Base-by-base conservation (phyloP, 2,113 vertebrate genomes). In the Ammodytes dubius region DNA sequence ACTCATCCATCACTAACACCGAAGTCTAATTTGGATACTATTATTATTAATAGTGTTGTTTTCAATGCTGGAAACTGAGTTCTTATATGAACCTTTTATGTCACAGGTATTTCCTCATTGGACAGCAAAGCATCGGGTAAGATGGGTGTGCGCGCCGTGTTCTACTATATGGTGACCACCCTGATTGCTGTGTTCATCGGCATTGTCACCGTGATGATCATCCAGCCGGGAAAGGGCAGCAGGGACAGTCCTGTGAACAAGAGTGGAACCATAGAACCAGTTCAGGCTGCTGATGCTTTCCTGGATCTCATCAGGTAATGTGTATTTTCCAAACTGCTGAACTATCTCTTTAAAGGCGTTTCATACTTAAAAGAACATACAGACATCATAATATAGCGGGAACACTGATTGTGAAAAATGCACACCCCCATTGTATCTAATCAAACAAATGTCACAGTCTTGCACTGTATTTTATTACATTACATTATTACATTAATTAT, bases 121-220 rank as follows among this genome's bases (percentile, higher is more conserved):
- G 98, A 99, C 85, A 97, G 97, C 90, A 97, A 96, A 90, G 96
- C 97, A 0, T 98, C 98, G 0, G 97, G 98, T 60, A 96, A 97
- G 90, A 99, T 99, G 97, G 98, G 98, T 2, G 54, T 96, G 79
- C 92, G 96, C 0, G 98, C 98, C 4, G 96, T 99, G 0, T 87
- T 96, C 67, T 99, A 99, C 90, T 99, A 99, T 93, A 98, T 96
- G 95, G 95, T 97, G 87, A 99, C 98, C 67, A 99, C 98, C 0
- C 88, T 99, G 90, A 96, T 97, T 2, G 98, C 98, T 0, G 98
- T 99, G 77, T 97, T 99, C 90, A 99, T 97, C 0, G 98, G 98
- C 72, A 99, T 99, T 49, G 94, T 97, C 57, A 96, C 97, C 86
- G 98, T 99, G 82, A 95, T 96, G 37, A 95, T 97, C 88, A 97